Evolutionary conservation across 2,797 vertebrate genomes (phyloP).

Genomic region (Tangara arthus): DNA sequence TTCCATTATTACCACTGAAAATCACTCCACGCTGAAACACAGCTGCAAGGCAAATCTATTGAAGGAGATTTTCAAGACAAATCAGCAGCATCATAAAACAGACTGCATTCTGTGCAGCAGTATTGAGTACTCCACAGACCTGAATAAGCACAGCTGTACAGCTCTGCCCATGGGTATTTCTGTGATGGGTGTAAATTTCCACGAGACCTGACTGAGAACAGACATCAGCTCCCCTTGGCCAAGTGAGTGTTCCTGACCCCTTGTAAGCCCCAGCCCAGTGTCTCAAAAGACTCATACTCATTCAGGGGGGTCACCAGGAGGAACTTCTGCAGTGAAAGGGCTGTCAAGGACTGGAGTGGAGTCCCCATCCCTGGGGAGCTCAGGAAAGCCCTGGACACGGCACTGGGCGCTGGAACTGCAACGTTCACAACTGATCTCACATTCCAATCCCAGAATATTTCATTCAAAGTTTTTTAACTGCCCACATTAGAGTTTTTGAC

Average conservation of each 20-base stretch:
- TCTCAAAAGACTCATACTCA: rapidly evolving
- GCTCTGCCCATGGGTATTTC: neutral
- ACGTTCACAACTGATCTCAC: neutral
- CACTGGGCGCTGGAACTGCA: neutral
- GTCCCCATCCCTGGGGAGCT: neutral
- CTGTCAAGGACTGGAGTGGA: too few relatives aligned
- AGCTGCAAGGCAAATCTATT: neutral
- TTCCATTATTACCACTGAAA: neutral
- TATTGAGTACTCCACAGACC: neutral
- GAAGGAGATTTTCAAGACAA: neutral
- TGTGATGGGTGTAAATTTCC: neutral
- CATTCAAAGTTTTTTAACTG: neutral
- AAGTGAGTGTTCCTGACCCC: neutral
- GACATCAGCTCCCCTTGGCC: neutral
- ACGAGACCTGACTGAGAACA: neutral
- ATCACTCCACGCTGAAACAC: neutral
- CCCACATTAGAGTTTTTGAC: neutral
- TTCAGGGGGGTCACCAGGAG: neutral
- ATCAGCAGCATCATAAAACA: neutral
- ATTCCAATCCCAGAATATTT: neutral
- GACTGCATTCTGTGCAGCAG: neutral
- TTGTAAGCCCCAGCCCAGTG: rapidly evolving
- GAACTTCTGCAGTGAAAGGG: too few relatives aligned
- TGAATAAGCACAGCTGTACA: neutral
- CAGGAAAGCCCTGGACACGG: neutral